A percentile compares a stretch with the other conserved stretches of the same genome.
Conservation (phyloP, 2,113 vertebrate species). For the Caloenas nicobarica region DNA sequence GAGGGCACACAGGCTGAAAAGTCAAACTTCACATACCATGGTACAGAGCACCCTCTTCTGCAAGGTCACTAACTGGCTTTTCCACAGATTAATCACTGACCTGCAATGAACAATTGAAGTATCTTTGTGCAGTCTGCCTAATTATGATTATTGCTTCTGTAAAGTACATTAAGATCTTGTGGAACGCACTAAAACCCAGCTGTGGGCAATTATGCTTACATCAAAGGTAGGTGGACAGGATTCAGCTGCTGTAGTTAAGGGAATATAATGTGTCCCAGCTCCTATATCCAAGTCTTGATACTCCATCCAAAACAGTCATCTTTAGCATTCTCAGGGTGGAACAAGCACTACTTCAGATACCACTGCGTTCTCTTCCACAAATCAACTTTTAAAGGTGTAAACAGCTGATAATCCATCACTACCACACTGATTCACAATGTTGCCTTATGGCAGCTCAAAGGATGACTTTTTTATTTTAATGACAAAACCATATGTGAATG, state of each 20-base stretch:
- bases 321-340: background rate
- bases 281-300: background rate
- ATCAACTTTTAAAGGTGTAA: background rate
- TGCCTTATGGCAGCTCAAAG: background rate
- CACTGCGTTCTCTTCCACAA: accelerated
- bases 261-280: background rate
- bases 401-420: background rate
- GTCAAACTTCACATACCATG: background rate
- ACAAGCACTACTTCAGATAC: background rate
- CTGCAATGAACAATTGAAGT: background rate
- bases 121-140: too few relatives aligned
- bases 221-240: background rate
- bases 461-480: background rate
- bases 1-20: background rate
- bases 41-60: background rate
- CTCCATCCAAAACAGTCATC: background rate
- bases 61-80: background rate
- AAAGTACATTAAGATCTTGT: background rate
- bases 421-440: background rate
- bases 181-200: background rate
- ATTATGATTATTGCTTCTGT: background rate
- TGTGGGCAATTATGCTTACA: background rate
- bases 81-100: background rate
- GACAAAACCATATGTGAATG: background rate
- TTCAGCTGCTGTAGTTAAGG: background rate